A percentile compares a stretch with the other conserved stretches of the same genome.
Evolutionary conservation across 2,113 vertebrate species (phyloP).

Genomic region (Anser brachyrhynchus): DNA sequence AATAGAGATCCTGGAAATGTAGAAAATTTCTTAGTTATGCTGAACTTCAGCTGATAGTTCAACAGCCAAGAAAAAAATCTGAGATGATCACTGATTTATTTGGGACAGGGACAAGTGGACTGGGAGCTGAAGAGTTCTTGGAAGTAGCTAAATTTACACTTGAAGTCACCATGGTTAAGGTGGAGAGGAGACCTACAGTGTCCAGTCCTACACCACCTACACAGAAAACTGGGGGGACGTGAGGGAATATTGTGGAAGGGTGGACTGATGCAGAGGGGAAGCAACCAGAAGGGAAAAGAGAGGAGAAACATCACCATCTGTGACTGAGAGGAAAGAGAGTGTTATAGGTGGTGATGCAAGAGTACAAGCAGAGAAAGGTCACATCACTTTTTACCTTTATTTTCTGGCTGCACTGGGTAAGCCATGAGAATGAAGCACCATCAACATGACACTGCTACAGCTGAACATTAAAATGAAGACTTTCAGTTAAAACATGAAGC

Average conservation of each 20-base stretch:
- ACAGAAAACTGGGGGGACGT: not conserved
- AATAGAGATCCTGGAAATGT: not conserved
- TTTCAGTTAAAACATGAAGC: not conserved
- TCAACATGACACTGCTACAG: not conserved
- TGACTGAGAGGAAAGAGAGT: not conserved
- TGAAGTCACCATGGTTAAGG: not conserved
- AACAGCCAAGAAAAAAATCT: not conserved
- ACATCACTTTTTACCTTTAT: not conserved
- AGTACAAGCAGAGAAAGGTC: not conserved
- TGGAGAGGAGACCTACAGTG: not conserved
- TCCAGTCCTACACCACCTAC: not conserved
- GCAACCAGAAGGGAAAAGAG: not conserved
- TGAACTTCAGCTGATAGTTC: not conserved
- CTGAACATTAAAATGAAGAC: not conserved
- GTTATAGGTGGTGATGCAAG: not conserved
- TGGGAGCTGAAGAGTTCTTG: not conserved
- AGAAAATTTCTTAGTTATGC: not conserved
- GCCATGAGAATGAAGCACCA: not conserved
- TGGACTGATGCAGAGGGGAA: not conserved
- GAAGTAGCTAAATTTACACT: not conserved
- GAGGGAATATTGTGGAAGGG: not conserved
- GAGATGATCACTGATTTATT: not conserved
- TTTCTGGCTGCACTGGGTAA: not conserved
- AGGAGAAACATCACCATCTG: not conserved
- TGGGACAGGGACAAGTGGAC: not conserved